Evolutionary conservation across 2,113 vertebrate species (phyloP).

Genomic region (Silurus asotus): DNA sequence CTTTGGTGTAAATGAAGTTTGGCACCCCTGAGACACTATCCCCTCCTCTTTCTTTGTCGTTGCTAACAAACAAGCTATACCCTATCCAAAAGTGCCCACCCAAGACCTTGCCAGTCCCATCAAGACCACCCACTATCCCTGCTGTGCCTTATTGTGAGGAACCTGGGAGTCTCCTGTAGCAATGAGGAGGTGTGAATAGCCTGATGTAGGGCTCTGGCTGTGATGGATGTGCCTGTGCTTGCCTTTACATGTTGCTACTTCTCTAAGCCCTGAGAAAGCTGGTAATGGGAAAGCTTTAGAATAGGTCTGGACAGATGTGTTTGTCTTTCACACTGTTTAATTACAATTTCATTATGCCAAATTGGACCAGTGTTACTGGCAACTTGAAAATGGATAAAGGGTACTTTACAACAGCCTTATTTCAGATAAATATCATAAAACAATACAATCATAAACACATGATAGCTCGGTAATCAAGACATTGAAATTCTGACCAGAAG

Average conservation of each 20-base stretch:
- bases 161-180: slow-evolving; percentile 50
- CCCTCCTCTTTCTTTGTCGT: slow-evolving; percentile 32
- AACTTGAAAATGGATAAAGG: neutral
- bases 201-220: slow-evolving; percentile 39
- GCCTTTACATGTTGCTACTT: slow-evolving; percentile 39
- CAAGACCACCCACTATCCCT: slow-evolving; percentile 49
- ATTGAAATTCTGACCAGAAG: too few species aligned
- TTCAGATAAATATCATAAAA: neutral
- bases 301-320: slow-evolving; percentile 34
- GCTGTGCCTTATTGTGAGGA: slow-evolving; percentile 47
- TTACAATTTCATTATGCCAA: slow-evolving; percentile 11
- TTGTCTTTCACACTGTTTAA: slow-evolving; percentile 54
- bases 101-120: slow-evolving; percentile 50
- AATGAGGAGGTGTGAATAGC: slow-evolving; percentile 56
- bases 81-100: slow-evolving; percentile 43
- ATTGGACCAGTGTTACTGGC: neutral
- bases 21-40: slow-evolving; percentile 45
- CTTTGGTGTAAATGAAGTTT: slow-evolving; percentile 60
- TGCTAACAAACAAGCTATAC: slow-evolving; percentile 51
- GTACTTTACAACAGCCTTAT: neutral
- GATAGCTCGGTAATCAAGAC: too few species aligned
- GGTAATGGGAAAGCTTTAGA: slow-evolving; percentile 48
- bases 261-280: slow-evolving; percentile 47
- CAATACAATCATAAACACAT: neutral
- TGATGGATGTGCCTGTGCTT: slow-evolving; percentile 53